Evolutionary conservation across 2,888 invertebrate species (phyloP).

Genomic region (Rhingia campestris): DNA sequence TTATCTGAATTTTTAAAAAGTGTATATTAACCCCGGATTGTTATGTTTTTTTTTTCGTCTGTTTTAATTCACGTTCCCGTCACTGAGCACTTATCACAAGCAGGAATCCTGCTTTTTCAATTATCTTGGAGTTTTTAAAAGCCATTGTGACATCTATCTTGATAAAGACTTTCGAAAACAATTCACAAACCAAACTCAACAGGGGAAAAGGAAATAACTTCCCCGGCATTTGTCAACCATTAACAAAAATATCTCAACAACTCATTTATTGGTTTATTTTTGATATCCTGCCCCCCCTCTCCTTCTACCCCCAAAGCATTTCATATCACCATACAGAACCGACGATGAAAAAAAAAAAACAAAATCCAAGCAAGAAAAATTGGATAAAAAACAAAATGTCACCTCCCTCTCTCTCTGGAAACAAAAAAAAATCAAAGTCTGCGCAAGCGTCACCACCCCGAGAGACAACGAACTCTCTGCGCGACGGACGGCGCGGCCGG

Average conservation of each 20-base stretch:
- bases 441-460: slow-evolving; percentile 36
- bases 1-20: slow-evolving; percentile 50
- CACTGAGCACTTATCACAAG: slow-evolving; percentile 24
- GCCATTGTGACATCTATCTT: slow-evolving; percentile 67
- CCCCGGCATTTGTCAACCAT: slow-evolving; percentile 70
- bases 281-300: background rate
- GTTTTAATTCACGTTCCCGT: slow-evolving; percentile 20
- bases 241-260: slow-evolving; percentile 64
- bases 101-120: slow-evolving; percentile 60
- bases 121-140: slow-evolving; percentile 61
- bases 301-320: slow-evolving; percentile 28
- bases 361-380: slow-evolving; percentile 17
- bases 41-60: slow-evolving; percentile 5
- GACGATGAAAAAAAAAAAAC: slow-evolving; percentile 14
- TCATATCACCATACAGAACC: slow-evolving; percentile 40
- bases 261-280: slow-evolving; percentile 66
- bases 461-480: slow-evolving; percentile 11
- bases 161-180: slow-evolving; percentile 34
- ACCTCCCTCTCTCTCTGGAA: slow-evolving; percentile 22
- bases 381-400: slow-evolving; percentile 28
- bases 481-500: slow-evolving; percentile 8
- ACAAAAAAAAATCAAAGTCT: slow-evolving; percentile 61
- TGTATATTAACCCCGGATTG: slow-evolving; percentile 40
- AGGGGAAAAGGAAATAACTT: slow-evolving; percentile 28
- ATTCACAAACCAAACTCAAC: background rate